phyloP scores from a whole-genome alignment of 2,888 invertebrate species.

The Gisinianus flammeolus region DNA sequence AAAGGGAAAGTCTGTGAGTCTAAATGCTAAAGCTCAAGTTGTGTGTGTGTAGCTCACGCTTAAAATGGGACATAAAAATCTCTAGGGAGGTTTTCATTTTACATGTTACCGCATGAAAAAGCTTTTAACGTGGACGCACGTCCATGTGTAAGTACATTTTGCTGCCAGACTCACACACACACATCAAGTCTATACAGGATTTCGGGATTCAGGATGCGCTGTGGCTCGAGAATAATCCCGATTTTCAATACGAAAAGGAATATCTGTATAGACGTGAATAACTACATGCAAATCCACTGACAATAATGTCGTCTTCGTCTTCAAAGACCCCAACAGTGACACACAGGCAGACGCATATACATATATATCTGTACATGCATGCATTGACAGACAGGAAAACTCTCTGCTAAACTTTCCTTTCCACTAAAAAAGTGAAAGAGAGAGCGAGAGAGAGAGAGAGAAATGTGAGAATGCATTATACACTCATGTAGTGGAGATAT shows the following conservation, averaged over 20 bases:
- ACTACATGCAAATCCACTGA: conserved; percentile 8
- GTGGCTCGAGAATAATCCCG: not conserved
- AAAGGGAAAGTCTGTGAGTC: not conserved
- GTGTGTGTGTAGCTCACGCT: not conserved
- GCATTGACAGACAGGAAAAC: no score
- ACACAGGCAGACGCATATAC: not conserved
- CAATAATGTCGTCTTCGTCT: not conserved
- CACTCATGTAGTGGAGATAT: not conserved
- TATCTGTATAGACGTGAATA: not conserved
- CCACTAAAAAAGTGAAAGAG: not conserved
- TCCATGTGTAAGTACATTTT: conserved; percentile 3
- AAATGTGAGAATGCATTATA: not conserved
- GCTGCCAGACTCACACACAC: not conserved
- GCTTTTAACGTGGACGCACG: conserved; percentile 6
- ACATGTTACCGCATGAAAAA: conserved; percentile 11
- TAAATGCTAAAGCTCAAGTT: not conserved
- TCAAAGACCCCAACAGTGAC: not conserved
- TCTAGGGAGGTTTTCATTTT: conserved; percentile 10
- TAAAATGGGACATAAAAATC: not conserved
- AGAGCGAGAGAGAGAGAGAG: no score
- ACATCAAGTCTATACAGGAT: not conserved
- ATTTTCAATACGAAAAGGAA: not conserved
- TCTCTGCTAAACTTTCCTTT: not conserved
- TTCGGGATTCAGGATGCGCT: conserved; percentile 4
- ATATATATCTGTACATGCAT: no score